Evolutionary conservation across 2,797 vertebrate genomes (phyloP).

Genomic region (Ceryle rudis): DNA sequence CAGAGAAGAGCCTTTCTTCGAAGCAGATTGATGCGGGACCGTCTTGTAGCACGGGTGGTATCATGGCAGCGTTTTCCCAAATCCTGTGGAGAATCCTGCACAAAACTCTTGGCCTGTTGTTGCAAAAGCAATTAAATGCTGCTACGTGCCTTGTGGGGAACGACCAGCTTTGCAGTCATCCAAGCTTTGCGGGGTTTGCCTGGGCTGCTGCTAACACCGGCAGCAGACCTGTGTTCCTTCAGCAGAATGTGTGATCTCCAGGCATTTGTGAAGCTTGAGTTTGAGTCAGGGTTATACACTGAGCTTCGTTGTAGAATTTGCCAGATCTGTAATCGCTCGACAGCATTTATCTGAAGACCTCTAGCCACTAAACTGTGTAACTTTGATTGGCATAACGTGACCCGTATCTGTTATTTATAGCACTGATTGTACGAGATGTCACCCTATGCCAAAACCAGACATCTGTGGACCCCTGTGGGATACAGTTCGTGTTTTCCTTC

Average conservation of each 20-base stretch:
- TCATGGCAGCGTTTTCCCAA: not conserved
- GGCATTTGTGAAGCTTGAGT: not conserved
- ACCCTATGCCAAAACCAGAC: not conserved
- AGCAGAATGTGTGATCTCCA: not conserved
- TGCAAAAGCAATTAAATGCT: not conserved
- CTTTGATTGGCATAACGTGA: not conserved
- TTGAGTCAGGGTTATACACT: not conserved
- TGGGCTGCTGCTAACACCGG: not conserved
- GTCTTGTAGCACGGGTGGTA: not conserved
- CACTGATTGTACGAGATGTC: rapidly evolving
- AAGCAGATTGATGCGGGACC: not conserved
- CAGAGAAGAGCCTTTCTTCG: not conserved
- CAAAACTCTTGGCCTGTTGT: not conserved
- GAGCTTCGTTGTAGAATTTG: not conserved
- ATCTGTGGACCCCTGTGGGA: not conserved
- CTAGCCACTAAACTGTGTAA: not conserved
- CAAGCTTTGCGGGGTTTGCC: not conserved
- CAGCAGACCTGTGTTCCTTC: not conserved
- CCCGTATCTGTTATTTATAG: not conserved
- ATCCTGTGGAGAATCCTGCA: not conserved
- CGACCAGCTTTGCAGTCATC: not conserved
- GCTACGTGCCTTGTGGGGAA: not conserved
- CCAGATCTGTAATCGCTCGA: not conserved
- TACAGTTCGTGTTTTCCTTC: not conserved
- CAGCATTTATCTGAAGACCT: not conserved